Evolutionary conservation across 2,888 invertebrate species (phyloP), one percentile per base, ranked within the genome.

Genomic region (Conchocele bisecta): DNA sequence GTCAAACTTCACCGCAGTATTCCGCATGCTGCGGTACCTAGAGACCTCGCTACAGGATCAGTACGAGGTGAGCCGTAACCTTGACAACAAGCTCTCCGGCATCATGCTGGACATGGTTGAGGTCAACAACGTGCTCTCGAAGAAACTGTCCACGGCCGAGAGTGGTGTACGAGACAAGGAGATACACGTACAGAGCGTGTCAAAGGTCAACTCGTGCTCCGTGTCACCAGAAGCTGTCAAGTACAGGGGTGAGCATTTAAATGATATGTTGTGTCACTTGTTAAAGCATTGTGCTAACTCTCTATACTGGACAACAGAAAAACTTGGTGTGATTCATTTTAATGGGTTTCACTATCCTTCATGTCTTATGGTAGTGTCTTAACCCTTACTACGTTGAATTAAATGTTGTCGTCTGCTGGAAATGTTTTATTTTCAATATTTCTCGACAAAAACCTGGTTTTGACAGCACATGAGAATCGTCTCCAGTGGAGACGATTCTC

Each of bases 91-190:
- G 74, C 68, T 90, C 53, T 85, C 87, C 26, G 85, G 85, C 51
- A 85, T 90, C 17, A 86, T 89, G 79, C 73, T 89, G 56, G 88
- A 89, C 56, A 85, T 90, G 31, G 86, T 85, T 5, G 90, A 90
- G 75, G 86, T 89, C 11, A 88, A 85, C 72, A 85, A 86, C 53
- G 82, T 86, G 33, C 65, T 88, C 11, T 79, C 83, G 11, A 81
- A 85, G 58, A 84, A 83, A 53, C 69, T 80, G 11, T 75, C 85
- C 2, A 67, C 68, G 2, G 44, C 54, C 22, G 73, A 81, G 26
- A 70, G 68, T 31, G 70, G 70, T 1, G 61, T 73, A 7, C 76
- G 75, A 22, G 58, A 65, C 15, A 87, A 86, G 61, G 71, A 76
- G 31, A 84, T 88, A 22, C 66, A 81, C 7, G 88, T 88, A 22